Conservation (phyloP, 2,888 invertebrate genomes). For the Notocelia uddmanniana region DNA sequence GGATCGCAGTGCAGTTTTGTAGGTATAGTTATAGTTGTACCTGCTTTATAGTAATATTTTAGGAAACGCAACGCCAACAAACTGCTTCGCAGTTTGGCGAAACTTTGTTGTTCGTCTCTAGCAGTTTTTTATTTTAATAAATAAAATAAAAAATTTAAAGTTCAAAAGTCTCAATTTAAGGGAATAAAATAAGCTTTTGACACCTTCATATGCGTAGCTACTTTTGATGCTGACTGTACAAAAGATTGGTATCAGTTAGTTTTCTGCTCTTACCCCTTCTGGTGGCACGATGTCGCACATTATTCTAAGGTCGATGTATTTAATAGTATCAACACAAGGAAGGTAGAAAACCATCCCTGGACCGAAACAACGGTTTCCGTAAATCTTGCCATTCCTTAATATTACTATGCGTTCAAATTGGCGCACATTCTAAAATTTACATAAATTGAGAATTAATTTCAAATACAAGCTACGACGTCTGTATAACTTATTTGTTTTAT, state of each 20-base stretch:
- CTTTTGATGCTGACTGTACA: too few species aligned
- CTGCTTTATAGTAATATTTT: too few species aligned
- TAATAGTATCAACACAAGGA: slow-evolving; percentile 95
- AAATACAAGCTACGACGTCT: neutral
- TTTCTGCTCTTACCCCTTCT: slow-evolving; percentile 90
- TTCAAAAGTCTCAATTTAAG: too few species aligned
- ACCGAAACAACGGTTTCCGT: slow-evolving; percentile 88
- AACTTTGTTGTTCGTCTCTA: too few species aligned
- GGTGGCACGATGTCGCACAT: slow-evolving; percentile 96
- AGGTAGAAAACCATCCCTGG: slow-evolving; percentile 95
- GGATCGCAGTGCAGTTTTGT: too few species aligned
- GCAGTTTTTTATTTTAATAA: too few species aligned
- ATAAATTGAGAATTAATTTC: neutral
- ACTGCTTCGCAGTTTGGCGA: too few species aligned
- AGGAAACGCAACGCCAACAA: too few species aligned
- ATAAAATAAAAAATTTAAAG: too few species aligned
- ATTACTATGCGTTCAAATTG: slow-evolving; percentile 94
- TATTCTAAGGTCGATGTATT: slow-evolving; percentile 94
- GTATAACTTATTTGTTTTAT: neutral
- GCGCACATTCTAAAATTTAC: slow-evolving; percentile 86
- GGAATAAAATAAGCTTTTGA: too few species aligned
- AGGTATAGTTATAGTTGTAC: too few species aligned
- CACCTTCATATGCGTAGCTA: too few species aligned
- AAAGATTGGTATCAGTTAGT: neutral
- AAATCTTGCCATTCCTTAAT: slow-evolving; percentile 92